Evolutionary conservation across 2,797 vertebrate species (phyloP), one percentile per base, ranked within the genome.

Genomic region (Centropyge bicolor): DNA sequence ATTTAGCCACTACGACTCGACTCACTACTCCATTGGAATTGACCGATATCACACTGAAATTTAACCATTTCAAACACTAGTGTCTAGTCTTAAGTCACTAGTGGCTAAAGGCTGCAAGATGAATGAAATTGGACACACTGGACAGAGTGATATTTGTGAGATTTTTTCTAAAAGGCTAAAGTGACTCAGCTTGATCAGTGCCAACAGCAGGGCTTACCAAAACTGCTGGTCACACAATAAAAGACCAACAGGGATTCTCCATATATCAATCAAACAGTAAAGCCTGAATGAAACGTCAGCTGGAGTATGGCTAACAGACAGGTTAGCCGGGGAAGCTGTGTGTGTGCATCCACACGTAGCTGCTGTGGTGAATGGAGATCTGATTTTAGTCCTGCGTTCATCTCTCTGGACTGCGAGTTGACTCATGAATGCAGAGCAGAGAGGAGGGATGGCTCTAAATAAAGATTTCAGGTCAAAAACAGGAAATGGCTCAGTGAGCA

Each of bases 391-490:
- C 45, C 77, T 67, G 74, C 5, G 81, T 88, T 89, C 88, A 89
- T 93, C 89, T 91, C 90, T 89, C 78, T 88, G 87, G 91, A 90
- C 86, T 91, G 82, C 1, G 76, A 89, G 91, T 91, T 91, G 90
- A 91, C 89, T 94, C 91, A 90, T 90, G 92, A 93, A 93, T 92
- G 92, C 87, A 48, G 92, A 94, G 96, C 85, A 87, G 94, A 60
- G 89, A 90, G 86, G 85, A 97, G 93, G 96, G 97, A 96, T 96
- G 96, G 96, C 96, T 98, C 97, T 98, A 99, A 98, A 99, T 98
- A 98, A 98, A 98, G 97, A 97, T 97, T 96, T 96, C 95, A 94
- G 97, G 97, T 98, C 97, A 98, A 98, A 97, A 99, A 99, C 98
- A 99, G 98, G 98, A 99, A 99, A 97, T 97, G 97, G 97, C 97